Evolutionary conservation across 1,140 invertebrate species (phyloP).

Genomic region (Drosophila insularis): DNA sequence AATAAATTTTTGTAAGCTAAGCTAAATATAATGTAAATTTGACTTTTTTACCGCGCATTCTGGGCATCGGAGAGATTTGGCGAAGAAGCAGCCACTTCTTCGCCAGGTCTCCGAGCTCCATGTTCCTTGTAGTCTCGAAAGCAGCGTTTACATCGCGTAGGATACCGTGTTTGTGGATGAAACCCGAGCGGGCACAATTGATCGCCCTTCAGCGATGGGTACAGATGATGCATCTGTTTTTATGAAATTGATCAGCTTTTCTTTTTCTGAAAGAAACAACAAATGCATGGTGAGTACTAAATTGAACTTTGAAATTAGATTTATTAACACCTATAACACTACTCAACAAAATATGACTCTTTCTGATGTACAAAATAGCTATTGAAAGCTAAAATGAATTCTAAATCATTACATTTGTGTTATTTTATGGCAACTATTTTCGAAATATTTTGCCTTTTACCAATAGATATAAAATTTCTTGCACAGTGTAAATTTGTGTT

Average conservation of each 20-base stretch:
- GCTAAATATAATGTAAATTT: background rate
- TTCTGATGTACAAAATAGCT: no score
- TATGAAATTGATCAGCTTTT: slow-evolving; percentile 67
- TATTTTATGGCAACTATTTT: no score
- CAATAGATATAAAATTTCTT: background rate
- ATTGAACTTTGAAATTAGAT: background rate
- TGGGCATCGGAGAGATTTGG: slow-evolving; percentile 88
- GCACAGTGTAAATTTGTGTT: background rate
- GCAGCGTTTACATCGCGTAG: slow-evolving; percentile 95
- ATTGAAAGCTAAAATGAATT: no score
- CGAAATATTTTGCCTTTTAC: no score
- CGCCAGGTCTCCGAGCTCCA: slow-evolving; percentile 87
- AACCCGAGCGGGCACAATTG: slow-evolving; percentile 95
- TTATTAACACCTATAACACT: background rate
- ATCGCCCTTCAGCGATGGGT: slow-evolving; percentile 91
- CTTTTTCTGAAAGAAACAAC: slow-evolving; percentile 53
- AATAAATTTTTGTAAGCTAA: background rate
- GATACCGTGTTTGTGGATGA: slow-evolving; percentile 96
- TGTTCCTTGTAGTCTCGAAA: slow-evolving; percentile 97
- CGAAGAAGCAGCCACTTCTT: slow-evolving; percentile 89
- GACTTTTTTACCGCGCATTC: slow-evolving; percentile 83
- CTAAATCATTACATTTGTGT: no score
- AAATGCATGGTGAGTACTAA: background rate
- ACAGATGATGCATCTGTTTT: slow-evolving; percentile 89
- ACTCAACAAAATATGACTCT: no score